These are phyloP conservation scores for Myanophis thanlyinensis DNA, from an alignment of 2,113 vertebrate genomes.

Conservation along the genomic window DNA sequence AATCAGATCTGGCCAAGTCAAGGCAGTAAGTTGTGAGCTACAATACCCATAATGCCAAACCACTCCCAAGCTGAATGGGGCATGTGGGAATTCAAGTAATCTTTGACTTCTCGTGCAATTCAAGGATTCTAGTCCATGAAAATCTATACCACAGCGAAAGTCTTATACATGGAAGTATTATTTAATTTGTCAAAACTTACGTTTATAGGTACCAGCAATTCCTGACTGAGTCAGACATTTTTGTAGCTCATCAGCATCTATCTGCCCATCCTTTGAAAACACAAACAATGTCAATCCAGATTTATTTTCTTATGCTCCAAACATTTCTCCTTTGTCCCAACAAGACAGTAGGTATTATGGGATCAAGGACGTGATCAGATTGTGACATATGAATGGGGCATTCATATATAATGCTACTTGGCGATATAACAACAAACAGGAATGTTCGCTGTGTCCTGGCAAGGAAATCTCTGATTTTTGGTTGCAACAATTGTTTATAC, in stretches of 20 bases:
- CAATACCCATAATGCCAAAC: not conserved
- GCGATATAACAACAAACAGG: not conserved
- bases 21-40: not conserved
- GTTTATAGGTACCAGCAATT: conserved; percentile 85
- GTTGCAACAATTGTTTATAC: not conserved
- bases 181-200: conserved; percentile 71
- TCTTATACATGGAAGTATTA: not conserved
- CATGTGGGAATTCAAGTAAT: not conserved
- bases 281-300: conserved; percentile 26
- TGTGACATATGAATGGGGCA: not conserved
- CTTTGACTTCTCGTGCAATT: not conserved
- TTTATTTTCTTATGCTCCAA: not conserved
- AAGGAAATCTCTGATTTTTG: not conserved
- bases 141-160: not conserved
- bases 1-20: not conserved
- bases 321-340: conserved; percentile 15
- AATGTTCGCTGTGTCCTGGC: not conserved
- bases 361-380: no score
- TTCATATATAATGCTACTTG: not conserved
- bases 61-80: not conserved
- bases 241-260: conserved; percentile 91
- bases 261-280: conserved; percentile 84
- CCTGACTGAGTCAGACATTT: conserved; percentile 87
- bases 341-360: no score
- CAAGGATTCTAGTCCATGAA: not conserved